A percentile compares a stretch with the other conserved stretches of the same genome.
Conservation (phyloP, 2,797 vertebrate genomes). For the Halcyon smyrnensis region DNA sequence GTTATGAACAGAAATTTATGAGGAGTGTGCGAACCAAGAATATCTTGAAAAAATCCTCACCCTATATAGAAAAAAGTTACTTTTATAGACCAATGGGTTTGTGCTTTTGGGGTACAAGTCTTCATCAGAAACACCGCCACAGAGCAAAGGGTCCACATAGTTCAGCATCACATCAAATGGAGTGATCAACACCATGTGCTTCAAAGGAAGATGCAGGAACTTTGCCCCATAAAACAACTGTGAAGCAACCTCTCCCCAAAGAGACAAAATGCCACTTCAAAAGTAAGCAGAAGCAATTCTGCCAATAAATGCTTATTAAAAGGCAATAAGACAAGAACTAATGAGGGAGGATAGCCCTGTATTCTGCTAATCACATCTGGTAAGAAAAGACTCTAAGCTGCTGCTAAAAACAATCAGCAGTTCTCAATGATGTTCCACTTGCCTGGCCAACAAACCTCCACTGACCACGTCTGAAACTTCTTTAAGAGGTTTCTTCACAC, state of each 20-base stretch:
- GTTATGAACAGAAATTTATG: background rate
- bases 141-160: background rate
- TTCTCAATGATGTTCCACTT: background rate
- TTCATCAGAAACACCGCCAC: background rate
- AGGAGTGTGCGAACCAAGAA: background rate
- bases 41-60: background rate
- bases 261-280: background rate
- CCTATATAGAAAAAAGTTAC: background rate
- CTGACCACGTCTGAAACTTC: background rate
- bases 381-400: background rate
- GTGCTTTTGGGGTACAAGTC: background rate
- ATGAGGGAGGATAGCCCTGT: background rate
- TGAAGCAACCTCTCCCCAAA: background rate
- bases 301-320: background rate
- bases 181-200: background rate
- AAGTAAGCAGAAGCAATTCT: background rate
- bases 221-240: background rate
- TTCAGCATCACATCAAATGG: background rate
- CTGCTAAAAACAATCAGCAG: background rate
- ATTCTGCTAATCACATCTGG: background rate
- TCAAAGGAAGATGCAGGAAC: background rate
- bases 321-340: background rate
- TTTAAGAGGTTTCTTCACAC: background rate
- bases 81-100: background rate
- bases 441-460: background rate